Conservation (phyloP, 2,113 vertebrate species). For the Acrocephalus arundinaceus region DNA sequence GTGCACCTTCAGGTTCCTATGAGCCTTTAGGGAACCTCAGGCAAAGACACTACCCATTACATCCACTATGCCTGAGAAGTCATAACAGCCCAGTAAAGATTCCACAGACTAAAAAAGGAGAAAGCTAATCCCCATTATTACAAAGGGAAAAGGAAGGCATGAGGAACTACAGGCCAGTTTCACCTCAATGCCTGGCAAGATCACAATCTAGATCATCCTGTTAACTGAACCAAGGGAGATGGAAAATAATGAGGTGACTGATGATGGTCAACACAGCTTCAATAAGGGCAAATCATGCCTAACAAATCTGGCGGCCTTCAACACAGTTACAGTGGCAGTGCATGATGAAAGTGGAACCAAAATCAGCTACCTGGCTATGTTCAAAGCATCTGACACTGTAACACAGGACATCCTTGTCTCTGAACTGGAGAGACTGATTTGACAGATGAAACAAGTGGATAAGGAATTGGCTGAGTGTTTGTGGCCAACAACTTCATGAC, state of each 20-base stretch:
- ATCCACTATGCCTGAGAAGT: neutral
- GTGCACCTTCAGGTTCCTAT: no score
- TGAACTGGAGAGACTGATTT: neutral
- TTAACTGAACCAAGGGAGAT: neutral
- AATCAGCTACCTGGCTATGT: neutral
- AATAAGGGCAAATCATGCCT: neutral
- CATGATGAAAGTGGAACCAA: neutral
- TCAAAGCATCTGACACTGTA: neutral
- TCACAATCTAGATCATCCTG: neutral
- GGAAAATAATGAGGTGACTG: neutral
- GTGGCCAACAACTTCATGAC: neutral
- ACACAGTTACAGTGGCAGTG: neutral
- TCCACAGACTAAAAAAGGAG: neutral
- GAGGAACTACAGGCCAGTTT: neutral
- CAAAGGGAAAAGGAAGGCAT: neutral
- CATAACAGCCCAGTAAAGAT: neutral
- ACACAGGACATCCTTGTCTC: neutral
- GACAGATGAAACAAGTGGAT: neutral
- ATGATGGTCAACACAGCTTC: neutral
- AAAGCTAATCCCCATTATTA: neutral
- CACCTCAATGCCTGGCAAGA: neutral
- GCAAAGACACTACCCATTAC: neutral
- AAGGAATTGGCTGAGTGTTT: neutral
- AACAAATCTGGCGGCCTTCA: neutral
- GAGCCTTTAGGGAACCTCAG: neutral